phyloP scores from a whole-genome alignment of 2,888 invertebrate genomes.

The Sycophila texana region DNA sequence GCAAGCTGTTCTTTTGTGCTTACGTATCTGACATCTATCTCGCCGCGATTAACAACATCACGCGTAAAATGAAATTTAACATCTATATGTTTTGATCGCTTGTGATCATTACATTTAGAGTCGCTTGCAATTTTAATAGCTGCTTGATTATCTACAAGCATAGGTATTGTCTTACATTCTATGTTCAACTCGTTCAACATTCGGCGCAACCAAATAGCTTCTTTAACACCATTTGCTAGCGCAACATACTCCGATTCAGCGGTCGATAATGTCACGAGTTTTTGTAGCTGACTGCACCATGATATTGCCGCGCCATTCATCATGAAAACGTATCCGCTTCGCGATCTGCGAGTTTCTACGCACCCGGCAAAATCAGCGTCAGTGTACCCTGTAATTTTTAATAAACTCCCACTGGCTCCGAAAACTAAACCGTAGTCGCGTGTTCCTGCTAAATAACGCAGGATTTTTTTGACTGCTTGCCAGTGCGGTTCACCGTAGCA shows the following conservation, averaged over 20 bases:
- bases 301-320: constrained; percentile 54
- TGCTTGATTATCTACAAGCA: constrained; percentile 54
- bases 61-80: constrained; percentile 45
- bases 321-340: constrained; percentile 55
- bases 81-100: constrained; percentile 53
- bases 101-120: constrained; percentile 42
- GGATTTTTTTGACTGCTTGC: constrained; percentile 11
- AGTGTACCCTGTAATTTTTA: constrained; percentile 39
- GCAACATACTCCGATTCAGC: constrained; percentile 59
- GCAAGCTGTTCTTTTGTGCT: constrained; percentile 45
- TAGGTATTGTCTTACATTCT: constrained; percentile 15
- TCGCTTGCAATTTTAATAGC: constrained; percentile 54
- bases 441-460: constrained; percentile 51
- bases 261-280: constrained; percentile 41
- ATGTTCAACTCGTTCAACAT: constrained; percentile 45
- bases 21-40: constrained; percentile 38
- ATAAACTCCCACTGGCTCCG: constrained; percentile 29
- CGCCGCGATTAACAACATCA: constrained; percentile 18
- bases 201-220: constrained; percentile 51
- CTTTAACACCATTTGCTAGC: constrained; percentile 20
- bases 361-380: constrained; percentile 56
- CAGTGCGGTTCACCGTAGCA: neutral
- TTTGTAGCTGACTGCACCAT: constrained; percentile 55
- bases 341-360: constrained; percentile 46
- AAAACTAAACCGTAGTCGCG: constrained; percentile 47